These are phyloP conservation scores for Bucco capensis DNA, from an alignment of 2,113 vertebrate species.

Conservation along the genomic window DNA sequence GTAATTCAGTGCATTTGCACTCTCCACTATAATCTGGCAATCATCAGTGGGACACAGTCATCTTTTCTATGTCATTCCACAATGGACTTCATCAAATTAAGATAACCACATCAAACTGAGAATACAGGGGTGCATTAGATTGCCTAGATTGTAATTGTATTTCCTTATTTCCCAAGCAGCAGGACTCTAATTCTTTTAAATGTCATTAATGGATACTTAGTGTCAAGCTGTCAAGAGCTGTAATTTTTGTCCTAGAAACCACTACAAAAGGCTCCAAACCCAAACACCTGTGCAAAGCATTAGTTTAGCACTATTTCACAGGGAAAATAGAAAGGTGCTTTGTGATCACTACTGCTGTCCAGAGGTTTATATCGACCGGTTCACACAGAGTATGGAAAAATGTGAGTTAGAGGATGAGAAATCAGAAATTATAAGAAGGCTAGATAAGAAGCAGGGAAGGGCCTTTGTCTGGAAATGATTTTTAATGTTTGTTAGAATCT, in stretches of 20 bases:
- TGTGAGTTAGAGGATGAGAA: not conserved
- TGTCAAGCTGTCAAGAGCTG: not conserved
- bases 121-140: not conserved
- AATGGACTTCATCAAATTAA: too few relatives aligned
- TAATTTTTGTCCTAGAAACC: not conserved
- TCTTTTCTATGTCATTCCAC: not conserved
- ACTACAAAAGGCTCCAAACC: not conserved
- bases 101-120: not conserved
- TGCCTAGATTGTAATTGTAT: not conserved
- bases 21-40: not conserved
- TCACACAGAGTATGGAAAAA: not conserved
- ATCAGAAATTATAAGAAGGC: not conserved
- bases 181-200: not conserved
- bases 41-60: fast-evolving
- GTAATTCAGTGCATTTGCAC: fast-evolving
- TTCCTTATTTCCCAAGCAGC: not conserved
- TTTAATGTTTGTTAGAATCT: not conserved
- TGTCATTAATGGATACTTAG: not conserved
- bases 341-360: not conserved
- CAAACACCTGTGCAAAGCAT: not conserved
- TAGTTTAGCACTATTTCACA: not conserved
- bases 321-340: not conserved
- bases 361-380: too few relatives aligned
- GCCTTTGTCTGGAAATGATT: not conserved
- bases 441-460: not conserved